A percentile compares a stretch with the other conserved stretches of the same genome.
Conservation (phyloP, 2,797 vertebrate species). For the Sebastes vulpes region DNA sequence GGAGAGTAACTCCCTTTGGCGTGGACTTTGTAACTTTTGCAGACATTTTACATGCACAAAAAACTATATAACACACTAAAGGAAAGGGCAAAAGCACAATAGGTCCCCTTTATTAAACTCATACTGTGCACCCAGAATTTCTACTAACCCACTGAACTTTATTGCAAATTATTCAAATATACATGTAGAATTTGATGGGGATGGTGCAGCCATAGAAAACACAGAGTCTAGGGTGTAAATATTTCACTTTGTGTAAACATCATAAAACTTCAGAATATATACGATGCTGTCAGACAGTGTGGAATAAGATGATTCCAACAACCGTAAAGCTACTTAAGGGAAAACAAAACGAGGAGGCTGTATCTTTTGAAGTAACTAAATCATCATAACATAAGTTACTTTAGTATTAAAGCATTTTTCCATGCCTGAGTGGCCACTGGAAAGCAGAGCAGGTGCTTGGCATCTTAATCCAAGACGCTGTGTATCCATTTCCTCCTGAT, state of each 20-base stretch:
- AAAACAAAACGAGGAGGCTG: not conserved
- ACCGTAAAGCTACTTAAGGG: not conserved
- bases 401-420: not conserved
- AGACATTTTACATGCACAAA: too few species aligned
- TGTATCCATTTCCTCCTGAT: slow-evolving; percentile 25
- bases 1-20: too few species aligned
- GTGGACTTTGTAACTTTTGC: too few species aligned
- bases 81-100: too few species aligned
- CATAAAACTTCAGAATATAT: not conserved
- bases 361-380: not conserved
- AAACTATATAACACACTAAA: too few species aligned
- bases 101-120: not conserved
- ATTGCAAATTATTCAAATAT: not conserved
- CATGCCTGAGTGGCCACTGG: not conserved
- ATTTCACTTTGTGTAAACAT: not conserved
- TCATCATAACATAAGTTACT: not conserved
- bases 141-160: not conserved
- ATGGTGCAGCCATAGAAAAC: not conserved
- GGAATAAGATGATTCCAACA: not conserved
- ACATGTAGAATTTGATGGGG: not conserved
- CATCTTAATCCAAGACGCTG: not conserved
- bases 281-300: not conserved
- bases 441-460: not conserved
- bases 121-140: not conserved
- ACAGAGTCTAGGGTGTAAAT: not conserved